These are phyloP conservation scores for Cantharis lateralis DNA, from an alignment of 2,888 invertebrate genomes.

Conservation along the genomic window DNA sequence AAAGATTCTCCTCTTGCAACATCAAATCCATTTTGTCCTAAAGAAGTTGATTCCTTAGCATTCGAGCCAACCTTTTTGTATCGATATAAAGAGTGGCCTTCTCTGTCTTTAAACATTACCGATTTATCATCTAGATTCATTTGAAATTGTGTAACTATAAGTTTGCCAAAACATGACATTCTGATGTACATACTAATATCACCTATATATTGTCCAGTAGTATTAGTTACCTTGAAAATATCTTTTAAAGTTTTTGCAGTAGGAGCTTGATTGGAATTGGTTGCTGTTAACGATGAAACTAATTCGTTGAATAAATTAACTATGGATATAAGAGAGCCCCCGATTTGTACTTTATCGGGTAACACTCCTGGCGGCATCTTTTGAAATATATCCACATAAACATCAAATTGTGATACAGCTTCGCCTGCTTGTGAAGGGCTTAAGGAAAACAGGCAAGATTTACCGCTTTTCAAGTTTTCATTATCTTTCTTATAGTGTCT, in stretches of 20 bases:
- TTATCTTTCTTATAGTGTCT: conserved; percentile 47
- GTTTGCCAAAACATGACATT: conserved; percentile 68
- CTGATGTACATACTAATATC: conserved; percentile 66
- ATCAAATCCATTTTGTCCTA: background rate
- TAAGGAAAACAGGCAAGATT: conserved; percentile 71
- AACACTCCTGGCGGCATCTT: conserved; percentile 65
- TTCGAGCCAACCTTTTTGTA: conserved; percentile 47
- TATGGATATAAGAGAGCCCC: conserved; percentile 63
- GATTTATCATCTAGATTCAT: conserved; percentile 56
- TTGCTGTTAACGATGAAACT: conserved; percentile 54
- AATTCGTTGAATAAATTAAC: conserved; percentile 65
- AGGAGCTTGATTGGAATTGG: conserved; percentile 55
- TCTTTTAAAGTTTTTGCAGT: conserved; percentile 66
- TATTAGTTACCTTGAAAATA: conserved; percentile 60
- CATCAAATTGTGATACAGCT: conserved; percentile 61
- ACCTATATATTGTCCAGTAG: conserved; percentile 60
- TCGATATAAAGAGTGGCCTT: conserved; percentile 53
- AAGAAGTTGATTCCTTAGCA: background rate
- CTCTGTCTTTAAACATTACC: conserved; percentile 55
- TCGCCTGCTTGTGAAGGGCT: conserved; percentile 60
- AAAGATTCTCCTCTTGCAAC: background rate
- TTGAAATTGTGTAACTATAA: conserved; percentile 70
- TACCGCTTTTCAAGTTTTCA: conserved; percentile 63
- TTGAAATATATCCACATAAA: conserved; percentile 63
- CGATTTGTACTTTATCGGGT: conserved; percentile 67